Conservation (phyloP, 1,140 invertebrate species). For the Palaemon carinicauda region DNA sequence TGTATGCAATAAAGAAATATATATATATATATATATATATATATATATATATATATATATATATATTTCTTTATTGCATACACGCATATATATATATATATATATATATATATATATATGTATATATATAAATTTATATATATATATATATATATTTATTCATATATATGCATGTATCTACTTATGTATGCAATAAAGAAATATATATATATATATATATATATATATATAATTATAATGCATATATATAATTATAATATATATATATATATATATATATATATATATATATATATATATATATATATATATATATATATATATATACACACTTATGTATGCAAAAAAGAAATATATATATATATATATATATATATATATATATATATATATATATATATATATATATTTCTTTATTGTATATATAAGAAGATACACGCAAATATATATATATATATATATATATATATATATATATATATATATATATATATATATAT, state of each 20-base stretch:
- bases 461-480: neutral
- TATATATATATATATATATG: neutral
- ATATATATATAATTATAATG: neutral
- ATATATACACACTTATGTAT: neutral
- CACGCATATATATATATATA: neutral
- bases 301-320: neutral
- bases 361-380: neutral
- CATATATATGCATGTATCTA: neutral
- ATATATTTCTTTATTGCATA: neutral
- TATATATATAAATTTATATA: neutral
- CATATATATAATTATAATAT: too few species aligned
- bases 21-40: neutral
- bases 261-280: neutral
- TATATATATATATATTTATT: neutral
- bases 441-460: neutral
- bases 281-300: neutral
- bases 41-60: neutral
- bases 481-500: neutral
- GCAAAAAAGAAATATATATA: neutral
- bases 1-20: too few species aligned
- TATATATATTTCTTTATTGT: too few species aligned
- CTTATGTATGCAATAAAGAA: neutral
- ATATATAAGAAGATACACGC: too few species aligned
- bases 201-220: neutral
- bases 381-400: neutral